A percentile compares a stretch with the other conserved stretches of the same genome.
Conservation (phyloP, 2,113 vertebrate species). For the Gila orcuttii region DNA sequence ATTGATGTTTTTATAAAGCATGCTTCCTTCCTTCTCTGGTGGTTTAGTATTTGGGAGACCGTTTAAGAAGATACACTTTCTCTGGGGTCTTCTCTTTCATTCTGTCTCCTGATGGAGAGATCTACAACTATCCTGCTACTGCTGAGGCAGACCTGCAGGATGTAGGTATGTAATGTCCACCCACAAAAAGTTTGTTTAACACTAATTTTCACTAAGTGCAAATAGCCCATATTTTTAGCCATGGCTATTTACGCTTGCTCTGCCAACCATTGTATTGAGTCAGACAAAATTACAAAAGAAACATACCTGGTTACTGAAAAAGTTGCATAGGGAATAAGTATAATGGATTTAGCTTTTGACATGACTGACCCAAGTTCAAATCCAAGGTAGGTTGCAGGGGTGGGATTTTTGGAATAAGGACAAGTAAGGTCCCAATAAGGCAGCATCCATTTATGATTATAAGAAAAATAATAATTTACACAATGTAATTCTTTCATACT, state of each 20-base stretch:
- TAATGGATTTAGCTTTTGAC: not conserved
- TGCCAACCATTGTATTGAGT: not conserved
- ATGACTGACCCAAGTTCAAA: not conserved
- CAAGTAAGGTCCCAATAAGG: not conserved
- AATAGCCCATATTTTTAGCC: not conserved
- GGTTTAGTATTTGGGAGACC: constrained; percentile 55
- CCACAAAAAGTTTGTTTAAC: too few relatives aligned
- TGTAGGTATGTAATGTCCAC: constrained; percentile 47
- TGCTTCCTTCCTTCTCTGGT: not conserved
- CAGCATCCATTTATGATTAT: not conserved
- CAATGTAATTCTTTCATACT: not conserved
- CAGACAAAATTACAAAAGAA: not conserved
- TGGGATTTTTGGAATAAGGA: not conserved
- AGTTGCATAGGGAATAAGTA: too few relatives aligned
- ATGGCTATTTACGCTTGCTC: not conserved
- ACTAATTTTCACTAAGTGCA: too few relatives aligned
- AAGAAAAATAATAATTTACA: not conserved
- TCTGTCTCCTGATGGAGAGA: constrained; percentile 48
- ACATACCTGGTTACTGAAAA: too few relatives aligned
- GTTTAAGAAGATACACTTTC: constrained; percentile 54
- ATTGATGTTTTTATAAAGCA: not conserved
- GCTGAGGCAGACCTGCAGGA: constrained; percentile 51
- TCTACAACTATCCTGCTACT: constrained; percentile 37
- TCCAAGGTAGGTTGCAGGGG: too few relatives aligned
- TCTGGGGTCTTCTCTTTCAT: constrained; percentile 51